Conservation (phyloP, 37 sponge, comb jelly and placozoan species). For the Theonella swinhoei region DNA sequence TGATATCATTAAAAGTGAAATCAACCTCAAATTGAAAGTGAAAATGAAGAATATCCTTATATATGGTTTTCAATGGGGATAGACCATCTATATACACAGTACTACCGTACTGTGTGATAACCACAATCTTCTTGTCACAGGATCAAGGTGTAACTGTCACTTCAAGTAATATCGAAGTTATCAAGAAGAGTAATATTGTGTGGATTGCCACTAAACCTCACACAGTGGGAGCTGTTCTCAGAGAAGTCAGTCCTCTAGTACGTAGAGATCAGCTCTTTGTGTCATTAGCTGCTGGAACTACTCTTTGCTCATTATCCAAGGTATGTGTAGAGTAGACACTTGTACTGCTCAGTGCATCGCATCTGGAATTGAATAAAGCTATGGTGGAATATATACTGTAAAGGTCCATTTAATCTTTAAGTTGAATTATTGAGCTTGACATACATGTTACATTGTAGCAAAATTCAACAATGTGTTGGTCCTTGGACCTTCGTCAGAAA, state of each 20-base stretch:
- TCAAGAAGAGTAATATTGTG: conserved; percentile 78
- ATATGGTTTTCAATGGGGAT: too few relatives aligned
- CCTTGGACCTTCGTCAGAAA: too few relatives aligned
- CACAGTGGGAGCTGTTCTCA: conserved; percentile 60
- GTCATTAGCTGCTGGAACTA: conserved; percentile 89
- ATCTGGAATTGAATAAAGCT: background rate
- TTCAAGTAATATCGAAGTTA: conserved; percentile 61
- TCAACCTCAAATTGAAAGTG: too few relatives aligned
- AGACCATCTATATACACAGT: too few relatives aligned
- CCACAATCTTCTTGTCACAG: too few relatives aligned
- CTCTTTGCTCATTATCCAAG: conserved; percentile 77
- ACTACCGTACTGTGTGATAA: too few relatives aligned
- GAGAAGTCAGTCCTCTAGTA: conserved; percentile 70
- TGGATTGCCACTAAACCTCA: conserved; percentile 93
- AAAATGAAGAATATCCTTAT: too few relatives aligned
- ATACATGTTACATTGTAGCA: background rate
- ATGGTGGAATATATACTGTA: conserved; percentile 3
- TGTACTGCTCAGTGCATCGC: too few relatives aligned
- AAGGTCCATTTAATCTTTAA: background rate
- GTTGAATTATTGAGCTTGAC: background rate
- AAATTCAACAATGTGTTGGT: background rate
- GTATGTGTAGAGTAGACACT: conserved; percentile 35
- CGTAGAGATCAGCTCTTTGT: conserved; percentile 74
- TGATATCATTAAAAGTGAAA: too few relatives aligned
- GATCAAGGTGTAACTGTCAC: conserved; percentile 65